Base-by-base conservation (phyloP, 2,797 vertebrate genomes). In the Characodon lateralis region DNA sequence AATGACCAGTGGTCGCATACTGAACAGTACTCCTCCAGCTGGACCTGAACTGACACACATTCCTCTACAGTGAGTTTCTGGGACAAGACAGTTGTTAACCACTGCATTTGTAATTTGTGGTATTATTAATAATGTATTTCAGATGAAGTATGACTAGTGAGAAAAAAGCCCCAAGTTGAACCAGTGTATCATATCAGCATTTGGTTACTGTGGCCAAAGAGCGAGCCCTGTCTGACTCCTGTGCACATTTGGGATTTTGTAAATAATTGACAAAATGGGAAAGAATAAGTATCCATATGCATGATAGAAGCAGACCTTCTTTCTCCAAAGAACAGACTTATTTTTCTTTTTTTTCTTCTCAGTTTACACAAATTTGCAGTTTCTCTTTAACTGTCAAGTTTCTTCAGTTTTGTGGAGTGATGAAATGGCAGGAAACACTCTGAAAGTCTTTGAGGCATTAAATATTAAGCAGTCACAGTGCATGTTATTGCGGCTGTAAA, bases 201-300 rank as follows among this genome's bases (percentile, higher is more conserved):
- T 72, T 74, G 61, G 65, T 80, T 78, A 61, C 35, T 85, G 26
- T 71, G 74, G 81, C 31, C 78, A 73, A 66, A 61, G 24, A 28
- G 46, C 63, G 72, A 48, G 50, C 63, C 65, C 72, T 81, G 65
- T 76, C 51, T 59, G 69, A 39, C 83, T 74, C 28, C 39, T 73
- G 68, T 26, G 26, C 5, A 61, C 14, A 28, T 61, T 28, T 61
- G 13, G 87, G 22, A 78, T 56, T 56, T 70, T 79, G 83, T 92
- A 73, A 91, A 91, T 90, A 85, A 92, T 89, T 92, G 78, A 91
- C 81, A 72, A 72, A 77, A 41, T 76, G 58, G 56, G 39, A 22
- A 81, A 2, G 55, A 73, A 8, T 9, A 65, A 35, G 35, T 35
- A 39, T 39, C 18, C 7, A 31, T 31, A 39, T 65, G 61, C 31